A percentile compares a stretch with the other conserved stretches of the same genome.
Evolutionary conservation across 2,888 invertebrate species (phyloP).

Genomic region (Empis stercorea): DNA sequence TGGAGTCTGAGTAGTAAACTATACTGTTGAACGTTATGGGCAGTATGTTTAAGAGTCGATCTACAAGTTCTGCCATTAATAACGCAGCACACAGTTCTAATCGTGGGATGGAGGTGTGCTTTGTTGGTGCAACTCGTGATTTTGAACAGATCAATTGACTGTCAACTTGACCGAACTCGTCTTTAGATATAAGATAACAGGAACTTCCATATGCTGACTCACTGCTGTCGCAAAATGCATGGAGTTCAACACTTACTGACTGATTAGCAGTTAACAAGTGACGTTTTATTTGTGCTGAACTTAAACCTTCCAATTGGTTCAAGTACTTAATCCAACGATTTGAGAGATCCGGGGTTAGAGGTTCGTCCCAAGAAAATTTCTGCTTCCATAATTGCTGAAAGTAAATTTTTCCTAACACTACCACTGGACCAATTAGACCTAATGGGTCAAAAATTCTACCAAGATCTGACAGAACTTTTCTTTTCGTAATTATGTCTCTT

Average conservation of each 20-base stretch:
- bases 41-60: constrained; percentile 1
- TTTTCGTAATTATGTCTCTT: neutral
- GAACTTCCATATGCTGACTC: constrained; percentile 4
- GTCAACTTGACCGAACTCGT: neutral
- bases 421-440: constrained; percentile 5
- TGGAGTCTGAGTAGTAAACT: constrained; percentile 5
- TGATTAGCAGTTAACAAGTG: neutral
- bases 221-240: constrained; percentile 3
- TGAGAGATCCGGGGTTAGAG: neutral
- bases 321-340: neutral
- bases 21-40: neutral
- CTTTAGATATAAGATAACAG: constrained; percentile 1
- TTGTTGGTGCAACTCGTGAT: constrained; percentile 9
- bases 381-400: constrained; percentile 5
- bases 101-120: constrained; percentile 2
- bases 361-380: neutral
- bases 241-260: neutral
- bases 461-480: constrained; percentile 4
- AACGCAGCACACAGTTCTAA: constrained; percentile 8
- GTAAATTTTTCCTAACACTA: constrained; percentile 2
- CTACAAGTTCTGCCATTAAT: constrained; percentile 4
- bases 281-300: neutral
- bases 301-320: neutral
- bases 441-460: constrained; percentile 7
- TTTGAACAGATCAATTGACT: constrained; percentile 6